phyloP scores from a whole-genome alignment of 2,888 invertebrate genomes.

The Pandemis cinnamomeana region DNA sequence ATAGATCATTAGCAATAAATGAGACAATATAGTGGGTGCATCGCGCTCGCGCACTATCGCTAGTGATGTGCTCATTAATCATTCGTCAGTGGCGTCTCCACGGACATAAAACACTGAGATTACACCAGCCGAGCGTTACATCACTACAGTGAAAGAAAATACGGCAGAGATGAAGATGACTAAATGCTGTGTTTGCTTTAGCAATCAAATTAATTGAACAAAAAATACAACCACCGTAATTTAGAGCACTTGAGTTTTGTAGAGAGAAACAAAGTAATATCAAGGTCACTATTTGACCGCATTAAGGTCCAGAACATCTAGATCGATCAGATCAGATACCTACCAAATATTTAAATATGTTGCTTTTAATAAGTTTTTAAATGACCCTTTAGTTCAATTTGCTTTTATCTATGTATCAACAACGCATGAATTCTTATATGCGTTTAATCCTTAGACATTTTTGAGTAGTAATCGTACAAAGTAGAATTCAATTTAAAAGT shows the following conservation, averaged over 20 bases:
- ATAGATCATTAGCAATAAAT: constrained; percentile 80
- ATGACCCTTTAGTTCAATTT: no score
- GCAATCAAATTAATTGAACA: not conserved
- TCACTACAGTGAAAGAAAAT: constrained; percentile 58
- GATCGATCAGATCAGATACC: no score
- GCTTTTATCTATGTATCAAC: no score
- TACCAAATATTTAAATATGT: no score
- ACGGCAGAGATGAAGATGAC: constrained; percentile 21
- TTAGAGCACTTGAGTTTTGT: not conserved
- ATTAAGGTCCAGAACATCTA: no score
- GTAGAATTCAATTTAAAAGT: not conserved
- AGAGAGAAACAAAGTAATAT: not conserved
- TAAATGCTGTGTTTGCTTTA: constrained; percentile 22
- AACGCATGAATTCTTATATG: not conserved
- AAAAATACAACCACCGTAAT: not conserved
- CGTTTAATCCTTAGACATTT: not conserved
- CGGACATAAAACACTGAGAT: constrained; percentile 75
- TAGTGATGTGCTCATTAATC: constrained; percentile 69
- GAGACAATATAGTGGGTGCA: constrained; percentile 74
- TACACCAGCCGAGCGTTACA: constrained; percentile 67
- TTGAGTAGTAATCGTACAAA: not conserved
- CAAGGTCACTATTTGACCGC: no score
- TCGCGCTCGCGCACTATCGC: constrained; percentile 61
- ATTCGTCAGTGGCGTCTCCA: constrained; percentile 65
- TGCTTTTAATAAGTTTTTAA: no score